A percentile compares a stretch with the other conserved stretches of the same genome.
Conservation (phyloP, 2,888 invertebrate genomes). For the Torymus auratus region DNA sequence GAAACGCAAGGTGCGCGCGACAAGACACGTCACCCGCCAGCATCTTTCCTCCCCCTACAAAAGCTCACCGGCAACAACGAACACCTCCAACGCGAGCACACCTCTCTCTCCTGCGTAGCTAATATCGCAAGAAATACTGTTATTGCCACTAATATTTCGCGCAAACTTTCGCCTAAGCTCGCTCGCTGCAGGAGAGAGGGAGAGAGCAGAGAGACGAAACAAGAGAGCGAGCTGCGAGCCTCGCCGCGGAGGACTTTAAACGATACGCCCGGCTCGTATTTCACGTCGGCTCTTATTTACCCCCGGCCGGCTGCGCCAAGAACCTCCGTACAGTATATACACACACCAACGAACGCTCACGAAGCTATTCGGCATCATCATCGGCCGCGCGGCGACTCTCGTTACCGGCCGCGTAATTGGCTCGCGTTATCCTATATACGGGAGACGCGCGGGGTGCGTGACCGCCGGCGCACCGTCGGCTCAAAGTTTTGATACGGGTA, state of each 20-base stretch:
- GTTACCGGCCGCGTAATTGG: constrained; percentile 53
- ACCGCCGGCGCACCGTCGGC: neutral
- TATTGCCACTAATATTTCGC: constrained; percentile 70
- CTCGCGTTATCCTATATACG: constrained; percentile 1
- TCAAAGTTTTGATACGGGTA: constrained; percentile 17
- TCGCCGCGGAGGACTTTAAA: constrained; percentile 64
- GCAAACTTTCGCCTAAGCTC: constrained; percentile 63
- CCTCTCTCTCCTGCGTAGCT: constrained; percentile 60
- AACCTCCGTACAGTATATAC: neutral
- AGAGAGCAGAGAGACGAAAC: constrained; percentile 1
- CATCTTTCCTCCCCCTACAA: neutral
- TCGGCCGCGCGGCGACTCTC: constrained; percentile 37
- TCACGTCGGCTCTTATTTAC: constrained; percentile 68
- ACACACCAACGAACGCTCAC: neutral
- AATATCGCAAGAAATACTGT: constrained; percentile 74
- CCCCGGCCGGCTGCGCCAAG: constrained; percentile 33
- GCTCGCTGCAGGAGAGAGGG: neutral
- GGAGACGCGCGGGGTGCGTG: constrained; percentile 14
- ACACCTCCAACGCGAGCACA: neutral
- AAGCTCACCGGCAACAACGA: constrained; percentile 2
- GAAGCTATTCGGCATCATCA: constrained; percentile 47
- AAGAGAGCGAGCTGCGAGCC: constrained; percentile 16
- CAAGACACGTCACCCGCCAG: no score
- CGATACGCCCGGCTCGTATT: constrained; percentile 65
- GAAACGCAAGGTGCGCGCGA: no score